Percentiles rank a stretch among this genome's conserved stretches.
These are phyloP conservation scores for Acropternis orthonyx DNA, from an alignment of 2,797 vertebrate species.

Conservation along the genomic window DNA sequence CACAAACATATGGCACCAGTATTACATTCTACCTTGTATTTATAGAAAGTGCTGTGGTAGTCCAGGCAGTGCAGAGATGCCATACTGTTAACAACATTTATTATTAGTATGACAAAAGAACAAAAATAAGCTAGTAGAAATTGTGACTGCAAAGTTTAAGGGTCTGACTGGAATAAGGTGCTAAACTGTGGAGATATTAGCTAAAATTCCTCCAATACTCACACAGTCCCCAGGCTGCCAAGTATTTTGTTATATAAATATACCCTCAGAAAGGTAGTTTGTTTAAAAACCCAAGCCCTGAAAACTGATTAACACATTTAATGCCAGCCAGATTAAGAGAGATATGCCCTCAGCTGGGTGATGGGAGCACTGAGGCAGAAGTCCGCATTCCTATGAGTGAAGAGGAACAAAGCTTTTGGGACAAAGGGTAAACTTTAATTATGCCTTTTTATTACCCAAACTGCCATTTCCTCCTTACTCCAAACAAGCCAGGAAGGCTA, in stretches of 20 bases:
- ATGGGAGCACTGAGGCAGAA: neutral
- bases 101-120: constrained; percentile 57
- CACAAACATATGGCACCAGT: constrained; percentile 34
- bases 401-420: constrained; percentile 24
- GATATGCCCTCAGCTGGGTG: neutral
- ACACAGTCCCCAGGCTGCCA: neutral
- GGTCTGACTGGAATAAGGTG: neutral
- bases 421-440: constrained; percentile 27
- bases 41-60: constrained; percentile 15
- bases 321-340: neutral
- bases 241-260: neutral
- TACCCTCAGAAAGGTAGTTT: neutral
- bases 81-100: constrained; percentile 56
- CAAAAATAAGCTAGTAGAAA: neutral
- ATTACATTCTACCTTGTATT: constrained; percentile 57
- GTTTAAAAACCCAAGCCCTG: constrained; percentile 1
- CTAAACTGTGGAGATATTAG: neutral
- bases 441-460: constrained; percentile 33
- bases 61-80: constrained; percentile 5
- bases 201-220: neutral
- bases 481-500: neutral
- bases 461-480: constrained; percentile 36
- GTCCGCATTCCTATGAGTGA: neutral
- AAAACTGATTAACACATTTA: constrained; percentile 26
- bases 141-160: neutral